Base-by-base conservation (phyloP, 2,797 vertebrate genomes). In the Peromyscus attwateri region DNA sequence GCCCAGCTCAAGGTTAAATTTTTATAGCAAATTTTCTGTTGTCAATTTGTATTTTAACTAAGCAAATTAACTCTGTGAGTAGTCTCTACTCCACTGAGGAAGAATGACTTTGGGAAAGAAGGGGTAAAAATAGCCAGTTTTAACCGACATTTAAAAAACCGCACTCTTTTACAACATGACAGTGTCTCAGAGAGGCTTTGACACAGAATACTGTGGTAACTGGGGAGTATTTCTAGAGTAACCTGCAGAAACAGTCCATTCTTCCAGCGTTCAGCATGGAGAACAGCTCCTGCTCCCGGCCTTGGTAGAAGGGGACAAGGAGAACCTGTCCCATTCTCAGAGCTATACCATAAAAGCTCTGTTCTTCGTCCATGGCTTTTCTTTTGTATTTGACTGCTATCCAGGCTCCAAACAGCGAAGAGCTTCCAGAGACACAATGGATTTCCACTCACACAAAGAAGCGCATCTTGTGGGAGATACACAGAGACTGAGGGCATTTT, bases 121-220 rank as follows among this genome's bases (percentile, higher is more conserved):
- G 84, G 89, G 83, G 60, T 95, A 98, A 95, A 87, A 97, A 71
- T 0, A 81, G 29, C 87, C 93, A 71, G 52, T 89, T 95, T 97
- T 98, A 97, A 98, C 95, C 75, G 96, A 92, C 66, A 92, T 94
- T 96, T 98, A 97, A 87, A 98, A 84, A 98, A 97, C 93, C 94
- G 96, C 97, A 98, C 97, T 97, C 95, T 97, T 96, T 95, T 40
- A 98, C 87, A 98, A 97, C 95, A 95, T 94, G 82, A 97, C 83
- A 98, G 96, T 92, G 64, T 80, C 82, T 66, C 29, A 34, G 57
- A 96, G 17, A 97, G 88, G 93, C 62, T 94, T 98, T 95, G 95
- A 98, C 94, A 97, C 0, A 97, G 91, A 97, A 97, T 95, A 98
- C 82, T 95, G 87, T 96, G 95, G 96, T 98, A 95, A 71, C 75